Evolutionary conservation across 2,888 invertebrate genomes (phyloP).

Genomic region (Calameuta filiformis): DNA sequence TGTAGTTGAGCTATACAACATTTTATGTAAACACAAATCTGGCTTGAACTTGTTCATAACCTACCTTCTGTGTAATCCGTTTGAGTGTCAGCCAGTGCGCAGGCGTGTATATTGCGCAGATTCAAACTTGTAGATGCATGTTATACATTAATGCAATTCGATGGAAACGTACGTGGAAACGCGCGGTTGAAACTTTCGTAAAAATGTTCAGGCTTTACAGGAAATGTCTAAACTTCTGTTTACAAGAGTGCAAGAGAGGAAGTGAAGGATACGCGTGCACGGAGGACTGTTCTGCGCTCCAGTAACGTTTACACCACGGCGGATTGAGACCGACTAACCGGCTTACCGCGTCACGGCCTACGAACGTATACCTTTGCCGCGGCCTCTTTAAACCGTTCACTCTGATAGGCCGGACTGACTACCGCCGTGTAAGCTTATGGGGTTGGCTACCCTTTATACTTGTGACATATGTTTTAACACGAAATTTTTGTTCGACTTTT

Average conservation of each 20-base stretch:
- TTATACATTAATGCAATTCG: background rate
- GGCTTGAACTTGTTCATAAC: background rate
- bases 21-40: background rate
- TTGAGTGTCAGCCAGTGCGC: background rate
- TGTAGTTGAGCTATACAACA: background rate
- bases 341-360: conserved; percentile 55
- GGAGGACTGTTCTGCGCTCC: background rate
- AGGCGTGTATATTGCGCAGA: background rate
- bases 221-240: background rate
- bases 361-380: background rate
- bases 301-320: conserved; percentile 30
- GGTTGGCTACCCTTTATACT: background rate
- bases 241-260: background rate
- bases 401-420: background rate
- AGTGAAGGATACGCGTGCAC: background rate
- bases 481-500: background rate
- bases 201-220: background rate
- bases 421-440: background rate
- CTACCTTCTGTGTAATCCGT: background rate
- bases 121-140: background rate
- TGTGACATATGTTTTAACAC: background rate
- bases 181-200: background rate
- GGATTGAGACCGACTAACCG: conserved; percentile 59
- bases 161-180: background rate
- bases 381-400: background rate